Evolutionary conservation across 1,140 invertebrate genomes (phyloP), one percentile per base, ranked within the genome.

Genomic region (Thaumatotibia leucotreta): DNA sequence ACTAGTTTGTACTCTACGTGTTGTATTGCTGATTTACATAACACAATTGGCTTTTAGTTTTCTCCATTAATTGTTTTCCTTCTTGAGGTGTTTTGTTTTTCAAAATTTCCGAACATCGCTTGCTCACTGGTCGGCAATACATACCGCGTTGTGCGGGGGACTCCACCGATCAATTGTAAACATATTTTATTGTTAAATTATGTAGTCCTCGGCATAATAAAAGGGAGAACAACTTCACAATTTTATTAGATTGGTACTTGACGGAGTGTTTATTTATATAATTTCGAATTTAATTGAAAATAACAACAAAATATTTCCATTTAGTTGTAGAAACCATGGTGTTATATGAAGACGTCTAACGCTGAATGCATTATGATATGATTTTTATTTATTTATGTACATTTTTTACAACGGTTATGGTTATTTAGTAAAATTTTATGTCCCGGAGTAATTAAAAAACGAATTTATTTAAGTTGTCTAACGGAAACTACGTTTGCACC

Each of bases 11-110:
- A 39, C 27, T 61, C 29, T 63, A 68, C 63, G 69, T 77, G 74
- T 77, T 79, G 82, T 86, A 84, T 84, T 86, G 84, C 84, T 84
- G 81, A 80, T 63, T 58, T 64, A 22, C 74, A 73, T 76, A 79
- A 82, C 74, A 70, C 63, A 64, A 86, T 86, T 86, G 84, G 84
- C 84, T 82, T 69, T 54, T 63, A 68, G 33, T 45, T 73, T 75
- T 72, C 6, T 67, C 54, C 27, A 27, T 32, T 54, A 54, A n/a
- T 72, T 45, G 39, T 71, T 66, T 67, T 63, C 70, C 61, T 70
- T 73, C 62, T 58, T 27, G 52, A 58, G 52, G 52, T 58, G 52
- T 24, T 58, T 58, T 45, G 64, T 64, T 72, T 73, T 74, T 72
- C 76, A 35, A 82, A 84, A 80, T 82, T 83, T 73, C 45, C 71